Base-by-base conservation (phyloP, 2,888 invertebrate genomes). In the Synanthedon tipuliformis region DNA sequence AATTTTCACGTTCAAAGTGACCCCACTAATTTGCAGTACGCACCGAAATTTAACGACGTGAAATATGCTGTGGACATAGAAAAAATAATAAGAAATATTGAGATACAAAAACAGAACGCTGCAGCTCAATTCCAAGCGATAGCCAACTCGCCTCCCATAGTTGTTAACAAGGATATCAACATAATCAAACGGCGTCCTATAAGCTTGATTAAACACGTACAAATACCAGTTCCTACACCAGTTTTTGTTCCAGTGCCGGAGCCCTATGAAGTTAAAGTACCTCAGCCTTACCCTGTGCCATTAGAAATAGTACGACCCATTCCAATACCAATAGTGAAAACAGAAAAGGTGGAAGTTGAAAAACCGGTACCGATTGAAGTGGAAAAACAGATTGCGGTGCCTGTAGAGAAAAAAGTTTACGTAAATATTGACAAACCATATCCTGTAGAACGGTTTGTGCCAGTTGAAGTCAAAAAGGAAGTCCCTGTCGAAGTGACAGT, bases 41-140 rank as follows among this genome's bases (percentile, higher is more conserved):
- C 75, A 54, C 56, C 72, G 0, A 72, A 76, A 56, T 73, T 78
- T 57, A 76, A 72, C 50, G 66, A 68, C 11, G 67, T 65, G 49
- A 74, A 69, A 55, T 68, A 68, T 18, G 69, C 66, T 0, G 64
- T 63, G 52, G 75, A 75, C 57, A 59, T 78, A 7, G 73, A 75
- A 55, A 73, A 70, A n/a, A 58, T 75, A 16, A 51, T 63, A 13
- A 59, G 58, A 8, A 61, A 60, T 13, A 61, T 62, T 52, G 69
- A 69, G 18, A 58, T 71, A 48, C 69, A 68, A 41, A 75, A 72
- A 52, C 75, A 76, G 58, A 75, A 72, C 5, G 68, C 71, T 41
- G 55, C 68, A 10, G 65, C 69, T 12, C 69, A 67, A 55, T 71
- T 71, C 15, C 72, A 74, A 56, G 68, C 68, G 15, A 65, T 73